Base-by-base conservation (phyloP, 1,140 invertebrate species). In the Cyclina sinensis region DNA sequence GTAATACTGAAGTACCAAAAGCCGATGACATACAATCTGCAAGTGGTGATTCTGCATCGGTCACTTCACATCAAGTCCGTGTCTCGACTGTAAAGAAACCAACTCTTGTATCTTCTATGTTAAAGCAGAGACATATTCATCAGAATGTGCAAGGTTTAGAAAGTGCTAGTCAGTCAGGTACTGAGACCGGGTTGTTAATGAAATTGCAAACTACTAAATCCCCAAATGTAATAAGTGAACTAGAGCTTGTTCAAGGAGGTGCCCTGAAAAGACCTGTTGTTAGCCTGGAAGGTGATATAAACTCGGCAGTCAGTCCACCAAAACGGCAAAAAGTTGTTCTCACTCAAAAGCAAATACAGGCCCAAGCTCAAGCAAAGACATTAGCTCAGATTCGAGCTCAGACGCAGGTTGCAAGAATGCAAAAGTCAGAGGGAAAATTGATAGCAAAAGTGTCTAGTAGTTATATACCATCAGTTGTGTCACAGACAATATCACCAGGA, bases 71-170 rank as follows among this genome's bases (percentile, higher is more conserved):
- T 27, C 51, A 89, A 30, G 79, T 89, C 9, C 88, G 90, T n/a
- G 65, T 74, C 0, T 46, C 86, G 2, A 86, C 92, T 46, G 88
- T 92, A 9, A 92, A 92, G 70, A 88, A 91, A 78, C 82, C 91
- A 73, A 94, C 92, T 54, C 90, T 94, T 24, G 94, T 95, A 30
- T 94, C 94, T 0, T 92, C 93, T 14, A 92, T 95, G 92, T 80
- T 95, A n/a, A 93, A 93, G 73, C 93, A 94, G 76, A 91, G 91
- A 73, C 91, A 93, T 24, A 89, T 95, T n/a, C 92, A 91, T 57
- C 91, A 93, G 57, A 92, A 85, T 73, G 90, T 93, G 14, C 65
- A 86, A 43, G 86, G 27, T 30, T 51, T 62, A 73, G 59, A 24
- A 37, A 57, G 24, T 48, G 46, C 79, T 16, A 30, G 18, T 24